These are phyloP conservation scores for Coregonus ussuriensis DNA, from an alignment of 2,797 vertebrate species.

Conservation along the genomic window DNA sequence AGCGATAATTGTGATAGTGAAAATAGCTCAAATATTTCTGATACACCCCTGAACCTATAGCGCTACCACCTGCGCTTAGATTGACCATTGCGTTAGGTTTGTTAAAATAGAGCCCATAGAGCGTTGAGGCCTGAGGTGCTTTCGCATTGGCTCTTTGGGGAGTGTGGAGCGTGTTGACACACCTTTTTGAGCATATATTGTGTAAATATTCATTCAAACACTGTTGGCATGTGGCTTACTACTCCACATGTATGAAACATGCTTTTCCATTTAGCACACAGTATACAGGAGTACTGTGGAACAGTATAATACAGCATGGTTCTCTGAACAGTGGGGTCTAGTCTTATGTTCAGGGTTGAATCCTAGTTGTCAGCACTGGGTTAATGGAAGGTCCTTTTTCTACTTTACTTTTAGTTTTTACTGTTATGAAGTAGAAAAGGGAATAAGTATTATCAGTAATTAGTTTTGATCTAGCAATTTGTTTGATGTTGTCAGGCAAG, in stretches of 20 bases:
- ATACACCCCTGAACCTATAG: too few relatives aligned
- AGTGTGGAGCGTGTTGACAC: neutral
- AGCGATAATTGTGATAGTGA: too few relatives aligned
- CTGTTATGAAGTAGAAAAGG: slow-evolving; percentile 20
- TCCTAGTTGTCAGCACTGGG: neutral
- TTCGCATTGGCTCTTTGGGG: neutral
- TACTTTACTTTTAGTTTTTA: slow-evolving; percentile 8
- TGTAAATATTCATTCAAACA: neutral
- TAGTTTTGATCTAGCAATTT: slow-evolving; percentile 34
- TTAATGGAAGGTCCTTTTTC: slow-evolving; percentile 20
- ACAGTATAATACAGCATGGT: slow-evolving; percentile 9
- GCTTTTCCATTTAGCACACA: neutral
- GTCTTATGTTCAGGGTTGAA: slow-evolving; percentile 12
- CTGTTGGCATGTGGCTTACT: neutral
- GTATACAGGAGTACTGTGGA: neutral
- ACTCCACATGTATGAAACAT: neutral
- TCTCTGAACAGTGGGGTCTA: neutral
- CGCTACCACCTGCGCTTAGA: too few relatives aligned
- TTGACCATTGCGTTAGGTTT: too few relatives aligned
- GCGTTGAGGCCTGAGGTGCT: neutral
- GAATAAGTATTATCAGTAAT: slow-evolving; percentile 30
- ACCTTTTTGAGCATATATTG: slow-evolving; percentile 1
- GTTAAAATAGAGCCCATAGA: too few relatives aligned
- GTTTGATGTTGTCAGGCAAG: slow-evolving; percentile 36
- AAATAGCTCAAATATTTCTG: too few relatives aligned